Conservation (phyloP, 2,888 invertebrate genomes). For the Eulithis prunata region DNA sequence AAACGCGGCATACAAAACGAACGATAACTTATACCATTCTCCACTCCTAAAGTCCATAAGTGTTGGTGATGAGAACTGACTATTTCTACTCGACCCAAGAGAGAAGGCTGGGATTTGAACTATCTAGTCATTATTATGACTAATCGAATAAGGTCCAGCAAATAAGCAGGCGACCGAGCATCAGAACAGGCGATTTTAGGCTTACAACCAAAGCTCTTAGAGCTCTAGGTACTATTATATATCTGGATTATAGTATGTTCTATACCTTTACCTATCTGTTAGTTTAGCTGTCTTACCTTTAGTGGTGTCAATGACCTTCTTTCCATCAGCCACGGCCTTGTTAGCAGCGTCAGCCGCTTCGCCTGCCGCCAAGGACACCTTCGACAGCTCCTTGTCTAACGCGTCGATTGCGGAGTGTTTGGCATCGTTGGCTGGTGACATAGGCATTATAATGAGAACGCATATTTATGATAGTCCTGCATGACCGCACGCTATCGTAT, state of each 20-base stretch:
- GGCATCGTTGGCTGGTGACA: constrained; percentile 64
- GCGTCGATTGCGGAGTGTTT: constrained; percentile 81
- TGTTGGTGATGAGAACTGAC: too few species aligned
- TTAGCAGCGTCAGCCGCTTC: constrained; percentile 75
- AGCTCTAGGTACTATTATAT: background rate
- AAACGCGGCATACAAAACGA: too few species aligned
- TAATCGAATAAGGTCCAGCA: background rate
- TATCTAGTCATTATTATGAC: too few species aligned
- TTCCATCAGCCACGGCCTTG: constrained; percentile 77
- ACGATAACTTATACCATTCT: too few species aligned
- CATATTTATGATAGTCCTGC: too few species aligned
- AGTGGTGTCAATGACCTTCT: constrained; percentile 76
- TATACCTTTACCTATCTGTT: too few species aligned
- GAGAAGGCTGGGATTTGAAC: too few species aligned
- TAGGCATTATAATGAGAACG: too few species aligned
- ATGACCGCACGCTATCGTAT: too few species aligned
- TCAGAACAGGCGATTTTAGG: background rate
- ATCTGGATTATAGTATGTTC: background rate
- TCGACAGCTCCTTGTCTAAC: constrained; percentile 79
- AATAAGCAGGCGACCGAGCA: background rate
- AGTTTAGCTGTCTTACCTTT: constrained; percentile 60
- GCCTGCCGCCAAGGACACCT: constrained; percentile 77
- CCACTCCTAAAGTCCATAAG: too few species aligned
- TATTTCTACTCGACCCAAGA: too few species aligned
- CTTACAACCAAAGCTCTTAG: background rate